Evolutionary conservation across 2,113 vertebrate species (phyloP), one percentile per base, ranked within the genome.

Genomic region (Prunella himalayana): DNA sequence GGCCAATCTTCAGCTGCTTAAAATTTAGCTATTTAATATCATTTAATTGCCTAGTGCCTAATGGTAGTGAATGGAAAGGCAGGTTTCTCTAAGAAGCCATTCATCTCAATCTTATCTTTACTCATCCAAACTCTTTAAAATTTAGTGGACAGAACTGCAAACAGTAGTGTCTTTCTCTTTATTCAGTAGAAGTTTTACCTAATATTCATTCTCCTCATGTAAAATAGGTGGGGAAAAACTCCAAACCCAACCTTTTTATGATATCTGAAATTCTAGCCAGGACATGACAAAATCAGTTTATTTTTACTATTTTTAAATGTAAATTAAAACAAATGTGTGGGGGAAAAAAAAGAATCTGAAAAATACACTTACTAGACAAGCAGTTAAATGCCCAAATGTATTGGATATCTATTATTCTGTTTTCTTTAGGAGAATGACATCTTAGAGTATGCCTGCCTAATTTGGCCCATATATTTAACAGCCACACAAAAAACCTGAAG

Each of bases 381-480:
- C 12, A 81, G 6, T 64, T 51, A 53, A 44, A 15, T 39, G 8
- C 7, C 31, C 22, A 72, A 57, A 60, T 0, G 0, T 25, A 49
- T 3, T 50, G 5, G 13, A 7, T 51, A 61, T 41, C 19, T 85
- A 19, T 51, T 64, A 37, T 31, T 85, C 51, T 39, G 11, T 1
- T 1, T 61, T 65, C 53, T 68, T 84, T 35, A 79, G 51, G 3
- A 45, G 13, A 45, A 79, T 5, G 6, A 3, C 17, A 56, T 42
- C 49, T 82, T 76, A 72, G 11, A 73, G 20, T 13, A 63, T 21
- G 33, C 22, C 41, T 87, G 28, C 53, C 69, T 72, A 75, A 76
- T 4, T 12, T 2, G 19, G 30, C 20, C 17, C 47, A 61, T 25
- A 50, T 13, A 64, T 65, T 91, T 57, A 92, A 57, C 16, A 87